Percentiles rank a stretch among this genome's conserved stretches.
Evolutionary conservation across 1,140 invertebrate species (phyloP).

Genomic region (Anoplophora glabripennis): DNA sequence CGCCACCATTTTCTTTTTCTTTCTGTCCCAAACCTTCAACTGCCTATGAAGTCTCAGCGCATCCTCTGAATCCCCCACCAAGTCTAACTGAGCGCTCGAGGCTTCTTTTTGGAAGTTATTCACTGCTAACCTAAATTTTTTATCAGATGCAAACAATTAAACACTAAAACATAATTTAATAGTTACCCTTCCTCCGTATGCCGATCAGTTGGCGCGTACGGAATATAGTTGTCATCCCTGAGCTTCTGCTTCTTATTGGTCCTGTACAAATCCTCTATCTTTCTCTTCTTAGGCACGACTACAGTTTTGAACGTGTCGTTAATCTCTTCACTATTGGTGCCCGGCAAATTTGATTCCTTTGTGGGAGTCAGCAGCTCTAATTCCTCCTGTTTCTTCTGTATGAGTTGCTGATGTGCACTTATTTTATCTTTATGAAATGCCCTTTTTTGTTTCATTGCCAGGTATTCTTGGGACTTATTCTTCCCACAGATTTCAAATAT

Average conservation of each 20-base stretch:
- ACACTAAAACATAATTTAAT: slow-evolving; percentile 3
- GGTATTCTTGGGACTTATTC: slow-evolving; percentile 69
- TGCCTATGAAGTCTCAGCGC: slow-evolving; percentile 54
- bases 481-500: slow-evolving; percentile 90
- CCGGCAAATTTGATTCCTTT: slow-evolving; percentile 35
- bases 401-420: slow-evolving; percentile 48
- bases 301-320: slow-evolving; percentile 48
- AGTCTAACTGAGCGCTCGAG: slow-evolving; percentile 65
- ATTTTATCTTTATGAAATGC: slow-evolving; percentile 62
- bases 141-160: slow-evolving; percentile 6
- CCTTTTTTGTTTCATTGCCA: slow-evolving; percentile 72
- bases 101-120: slow-evolving; percentile 68
- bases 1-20: slow-evolving; percentile 79
- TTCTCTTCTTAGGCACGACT: slow-evolving; percentile 59
- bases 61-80: slow-evolving; percentile 70
- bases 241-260: slow-evolving; percentile 56
- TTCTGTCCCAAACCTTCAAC: slow-evolving; percentile 72
- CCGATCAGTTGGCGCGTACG: slow-evolving; percentile 80
- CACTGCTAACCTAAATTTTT: slow-evolving; percentile 57
- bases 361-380: slow-evolving; percentile 25
- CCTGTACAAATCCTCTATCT: slow-evolving; percentile 56
- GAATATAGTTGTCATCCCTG: slow-evolving; percentile 80
- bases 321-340: slow-evolving; percentile 45
- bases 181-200: slow-evolving; percentile 83
- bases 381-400: slow-evolving; percentile 50